Percentiles rank a stretch among this genome's conserved stretches.
phyloP scores from a whole-genome alignment of 2,888 invertebrate genomes.

The Deroplatys truncata region DNA sequence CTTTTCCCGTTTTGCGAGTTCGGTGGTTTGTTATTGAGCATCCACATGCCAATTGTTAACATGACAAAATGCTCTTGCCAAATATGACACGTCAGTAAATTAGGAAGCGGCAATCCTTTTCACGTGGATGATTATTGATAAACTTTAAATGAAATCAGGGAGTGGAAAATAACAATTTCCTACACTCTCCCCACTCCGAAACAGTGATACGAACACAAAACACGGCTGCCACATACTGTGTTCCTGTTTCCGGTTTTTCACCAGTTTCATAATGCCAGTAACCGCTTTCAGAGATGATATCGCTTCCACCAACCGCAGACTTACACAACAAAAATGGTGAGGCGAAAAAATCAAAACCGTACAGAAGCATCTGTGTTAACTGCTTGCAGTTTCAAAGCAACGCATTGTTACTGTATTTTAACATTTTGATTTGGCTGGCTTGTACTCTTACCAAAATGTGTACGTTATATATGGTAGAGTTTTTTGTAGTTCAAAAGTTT shows the following conservation, averaged over 20 bases:
- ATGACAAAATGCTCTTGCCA: not conserved
- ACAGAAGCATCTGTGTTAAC: too few species aligned
- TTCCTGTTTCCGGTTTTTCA: not conserved
- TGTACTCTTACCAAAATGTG: too few species aligned
- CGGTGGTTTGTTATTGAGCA: not conserved
- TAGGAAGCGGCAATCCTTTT: not conserved
- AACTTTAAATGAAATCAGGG: conserved; percentile 16
- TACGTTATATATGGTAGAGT: too few species aligned
- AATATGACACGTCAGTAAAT: conserved; percentile 4
- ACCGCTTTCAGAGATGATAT: not conserved
- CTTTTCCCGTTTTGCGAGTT: not conserved
- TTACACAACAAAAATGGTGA: too few species aligned
- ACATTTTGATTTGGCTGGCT: too few species aligned
- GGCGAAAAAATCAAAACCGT: too few species aligned
- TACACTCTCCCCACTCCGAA: not conserved
- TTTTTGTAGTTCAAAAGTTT: too few species aligned
- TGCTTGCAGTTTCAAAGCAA: too few species aligned
- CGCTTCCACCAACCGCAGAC: not conserved
- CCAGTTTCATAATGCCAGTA: not conserved
- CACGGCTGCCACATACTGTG: not conserved
- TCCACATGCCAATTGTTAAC: not conserved
- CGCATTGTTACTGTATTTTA: too few species aligned
- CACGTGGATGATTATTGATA: conserved; percentile 10
- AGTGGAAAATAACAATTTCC: conserved; percentile 15
- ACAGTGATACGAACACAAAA: not conserved